A percentile compares a stretch with the other conserved stretches of the same genome.
phyloP scores from a whole-genome alignment of 2,797 vertebrate genomes.

The Gila robusta region DNA sequence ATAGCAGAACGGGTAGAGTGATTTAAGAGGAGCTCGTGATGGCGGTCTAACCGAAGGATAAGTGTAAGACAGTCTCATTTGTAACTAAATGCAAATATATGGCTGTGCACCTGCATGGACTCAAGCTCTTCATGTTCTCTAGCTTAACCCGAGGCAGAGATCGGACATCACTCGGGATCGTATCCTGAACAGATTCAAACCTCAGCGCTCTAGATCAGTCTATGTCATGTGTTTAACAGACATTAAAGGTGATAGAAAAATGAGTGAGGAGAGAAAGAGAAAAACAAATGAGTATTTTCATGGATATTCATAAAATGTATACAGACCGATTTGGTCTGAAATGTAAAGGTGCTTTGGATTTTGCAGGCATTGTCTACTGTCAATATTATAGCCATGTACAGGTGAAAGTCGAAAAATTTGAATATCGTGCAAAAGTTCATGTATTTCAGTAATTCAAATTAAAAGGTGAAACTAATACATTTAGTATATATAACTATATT shows the following conservation, averaged over 20 bases:
- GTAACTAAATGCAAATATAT: not conserved
- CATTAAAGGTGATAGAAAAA: not conserved
- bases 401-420: no score
- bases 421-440: no score
- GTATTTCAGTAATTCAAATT: no score
- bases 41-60: not conserved
- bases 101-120: not conserved
- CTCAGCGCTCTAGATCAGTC: not conserved
- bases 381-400: not conserved
- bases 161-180: not conserved
- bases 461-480: no score
- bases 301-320: not conserved
- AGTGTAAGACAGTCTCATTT: slow-evolving; percentile 1
- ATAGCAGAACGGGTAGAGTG: not conserved
- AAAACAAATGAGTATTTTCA: not conserved
- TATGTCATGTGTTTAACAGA: not conserved
- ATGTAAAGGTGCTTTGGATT: not conserved
- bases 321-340: not conserved
- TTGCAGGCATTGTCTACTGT: not conserved
- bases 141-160: not conserved
- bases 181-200: slow-evolving; percentile 2
- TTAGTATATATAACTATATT: no score
- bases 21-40: not conserved
- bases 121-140: not conserved
- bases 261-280: not conserved